These are phyloP conservation scores for Cosmia trapezina DNA, from an alignment of 2,888 invertebrate genomes.

Conservation along the genomic window DNA sequence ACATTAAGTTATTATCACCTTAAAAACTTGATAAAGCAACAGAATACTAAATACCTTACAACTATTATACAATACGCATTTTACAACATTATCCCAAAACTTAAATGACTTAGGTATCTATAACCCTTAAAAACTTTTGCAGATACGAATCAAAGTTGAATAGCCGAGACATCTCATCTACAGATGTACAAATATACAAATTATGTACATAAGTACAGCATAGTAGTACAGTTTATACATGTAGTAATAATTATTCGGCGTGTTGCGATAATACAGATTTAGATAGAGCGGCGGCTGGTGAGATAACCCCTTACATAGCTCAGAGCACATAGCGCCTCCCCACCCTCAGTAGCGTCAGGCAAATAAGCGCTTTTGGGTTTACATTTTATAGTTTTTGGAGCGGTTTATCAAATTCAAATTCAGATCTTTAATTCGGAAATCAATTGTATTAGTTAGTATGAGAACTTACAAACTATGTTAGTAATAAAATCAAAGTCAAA, in stretches of 20 bases:
- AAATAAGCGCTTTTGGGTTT: constrained; percentile 14
- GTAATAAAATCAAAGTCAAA: too few species aligned
- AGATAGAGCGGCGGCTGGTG: constrained; percentile 85
- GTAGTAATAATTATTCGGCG: constrained; percentile 89
- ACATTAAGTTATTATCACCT: constrained; percentile 26
- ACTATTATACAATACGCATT: constrained; percentile 2
- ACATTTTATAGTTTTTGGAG: background rate
- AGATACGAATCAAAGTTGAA: constrained; percentile 48
- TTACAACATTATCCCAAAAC: constrained; percentile 13
- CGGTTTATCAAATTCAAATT: too few species aligned
- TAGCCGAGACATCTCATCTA: constrained; percentile 45
- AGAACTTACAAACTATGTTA: too few species aligned
- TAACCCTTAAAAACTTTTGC: constrained; percentile 38
- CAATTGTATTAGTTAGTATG: too few species aligned
- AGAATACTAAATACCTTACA: constrained; percentile 1
- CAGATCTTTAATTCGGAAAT: too few species aligned
- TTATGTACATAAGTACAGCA: constrained; percentile 35
- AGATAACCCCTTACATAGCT: constrained; percentile 91
- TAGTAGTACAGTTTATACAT: constrained; percentile 71
- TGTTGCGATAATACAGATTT: constrained; percentile 90
- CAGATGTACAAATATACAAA: constrained; percentile 27
- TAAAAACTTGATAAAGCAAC: background rate
- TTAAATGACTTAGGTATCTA: constrained; percentile 14
- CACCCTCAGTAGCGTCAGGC: constrained; percentile 78
- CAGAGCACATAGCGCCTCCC: constrained; percentile 87